phyloP scores from a whole-genome alignment of 2,888 invertebrate species.

The Ctena decussata region DNA sequence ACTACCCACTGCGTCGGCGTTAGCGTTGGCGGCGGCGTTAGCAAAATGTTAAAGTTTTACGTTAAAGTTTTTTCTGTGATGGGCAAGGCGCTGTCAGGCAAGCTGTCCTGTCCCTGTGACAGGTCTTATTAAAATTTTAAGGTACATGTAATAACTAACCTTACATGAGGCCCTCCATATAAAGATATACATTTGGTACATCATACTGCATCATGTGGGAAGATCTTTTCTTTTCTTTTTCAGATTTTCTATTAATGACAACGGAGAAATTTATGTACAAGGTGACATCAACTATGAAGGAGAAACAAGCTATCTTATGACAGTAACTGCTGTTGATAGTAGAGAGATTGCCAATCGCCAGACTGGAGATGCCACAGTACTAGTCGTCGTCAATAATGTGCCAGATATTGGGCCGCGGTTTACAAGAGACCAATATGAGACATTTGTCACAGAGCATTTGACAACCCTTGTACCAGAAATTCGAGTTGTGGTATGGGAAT shows the following conservation, averaged over 20 bases:
- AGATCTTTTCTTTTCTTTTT: constrained; percentile 30
- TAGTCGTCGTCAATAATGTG: constrained; percentile 18
- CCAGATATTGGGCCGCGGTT: constrained; percentile 47
- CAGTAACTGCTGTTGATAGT: constrained; percentile 39
- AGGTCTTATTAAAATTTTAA: too few species aligned
- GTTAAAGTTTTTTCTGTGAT: too few species aligned
- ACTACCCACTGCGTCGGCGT: too few species aligned
- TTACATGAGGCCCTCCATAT: too few species aligned
- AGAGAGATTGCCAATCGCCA: neutral
- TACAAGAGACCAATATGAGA: neutral
- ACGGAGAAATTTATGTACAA: constrained; percentile 76
- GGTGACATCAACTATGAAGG: constrained; percentile 48
- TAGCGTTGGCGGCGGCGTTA: too few species aligned
- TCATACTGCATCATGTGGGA: too few species aligned
- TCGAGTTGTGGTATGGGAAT: neutral
- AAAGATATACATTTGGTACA: too few species aligned
- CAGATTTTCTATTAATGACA: constrained; percentile 91
- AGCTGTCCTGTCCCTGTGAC: too few species aligned
- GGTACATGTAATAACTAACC: too few species aligned
- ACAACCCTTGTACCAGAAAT: neutral
- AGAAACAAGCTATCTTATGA: neutral
- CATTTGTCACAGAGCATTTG: neutral
- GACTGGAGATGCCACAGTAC: neutral
- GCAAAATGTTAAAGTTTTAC: too few species aligned
- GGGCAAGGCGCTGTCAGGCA: too few species aligned